Conservation (phyloP, 2,888 invertebrate genomes). For the Diaperis boleti region DNA sequence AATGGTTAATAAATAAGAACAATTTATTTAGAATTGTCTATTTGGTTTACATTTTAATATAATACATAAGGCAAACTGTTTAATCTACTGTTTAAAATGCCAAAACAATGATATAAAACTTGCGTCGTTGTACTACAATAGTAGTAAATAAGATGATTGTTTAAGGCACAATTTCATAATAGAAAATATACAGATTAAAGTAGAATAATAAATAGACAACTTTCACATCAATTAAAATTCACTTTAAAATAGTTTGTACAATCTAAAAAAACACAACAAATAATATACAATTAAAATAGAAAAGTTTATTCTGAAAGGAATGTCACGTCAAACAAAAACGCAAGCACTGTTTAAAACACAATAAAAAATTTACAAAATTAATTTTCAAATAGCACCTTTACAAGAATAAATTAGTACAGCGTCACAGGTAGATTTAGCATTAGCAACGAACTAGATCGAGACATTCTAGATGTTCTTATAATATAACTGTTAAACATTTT, state of each 20-base stretch:
- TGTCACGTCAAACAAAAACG: constrained; percentile 46
- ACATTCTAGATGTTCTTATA: constrained; percentile 13
- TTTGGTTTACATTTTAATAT: constrained; percentile 58
- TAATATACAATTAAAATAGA: constrained; percentile 51
- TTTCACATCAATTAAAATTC: constrained; percentile 36
- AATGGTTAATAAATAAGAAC: constrained; percentile 57
- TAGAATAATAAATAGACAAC: constrained; percentile 41
- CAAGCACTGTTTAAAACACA: constrained; percentile 24
- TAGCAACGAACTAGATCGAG: constrained; percentile 22
- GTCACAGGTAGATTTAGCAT: constrained; percentile 26
- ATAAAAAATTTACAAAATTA: constrained; percentile 28
- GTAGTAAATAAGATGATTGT: constrained; percentile 47
- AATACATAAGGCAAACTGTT: constrained; percentile 55
- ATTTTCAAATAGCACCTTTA: constrained; percentile 36
- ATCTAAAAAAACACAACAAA: constrained; percentile 50
- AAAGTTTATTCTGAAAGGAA: constrained; percentile 47
- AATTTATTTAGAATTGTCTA: constrained; percentile 58
- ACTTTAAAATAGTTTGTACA: constrained; percentile 50
- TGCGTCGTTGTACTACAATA: constrained; percentile 45
- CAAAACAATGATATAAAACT: constrained; percentile 32
- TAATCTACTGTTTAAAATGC: constrained; percentile 44
- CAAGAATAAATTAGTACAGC: constrained; percentile 34
- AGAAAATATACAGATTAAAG: constrained; percentile 32
- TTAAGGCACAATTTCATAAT: constrained; percentile 53
- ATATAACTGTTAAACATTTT: constrained; percentile 40